Conservation (phyloP, 2,113 vertebrate genomes). For the Hippocampus barbouri region DNA sequence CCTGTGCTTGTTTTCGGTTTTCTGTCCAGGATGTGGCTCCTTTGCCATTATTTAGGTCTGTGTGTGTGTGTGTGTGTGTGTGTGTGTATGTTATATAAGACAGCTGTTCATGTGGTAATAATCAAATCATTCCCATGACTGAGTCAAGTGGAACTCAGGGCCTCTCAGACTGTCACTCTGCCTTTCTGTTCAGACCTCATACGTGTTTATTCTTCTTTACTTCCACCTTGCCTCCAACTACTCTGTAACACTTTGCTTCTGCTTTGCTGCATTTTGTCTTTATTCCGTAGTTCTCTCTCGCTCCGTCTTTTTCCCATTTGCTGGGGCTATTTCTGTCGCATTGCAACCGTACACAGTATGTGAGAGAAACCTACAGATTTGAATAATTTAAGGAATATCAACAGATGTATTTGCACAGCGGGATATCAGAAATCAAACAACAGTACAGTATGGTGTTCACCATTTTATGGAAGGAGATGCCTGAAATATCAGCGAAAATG, state of each 20-base stretch:
- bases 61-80: conserved; percentile 17
- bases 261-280: conserved; percentile 34
- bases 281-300: conserved; percentile 5
- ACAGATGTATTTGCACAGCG: background rate
- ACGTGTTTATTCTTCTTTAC: conserved; percentile 32
- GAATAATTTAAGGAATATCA: conserved; percentile 7
- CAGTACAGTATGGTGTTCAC: background rate
- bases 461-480: background rate
- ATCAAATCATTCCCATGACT: conserved; percentile 72
- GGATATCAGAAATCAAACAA: background rate
- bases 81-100: conserved; percentile 65
- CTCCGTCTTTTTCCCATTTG: background rate
- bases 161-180: conserved; percentile 45
- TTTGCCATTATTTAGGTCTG: conserved; percentile 38
- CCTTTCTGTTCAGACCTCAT: conserved; percentile 14
- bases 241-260: conserved; percentile 18
- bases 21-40: conserved; percentile 20
- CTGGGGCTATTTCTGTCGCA: conserved; percentile 7
- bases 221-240: conserved; percentile 22
- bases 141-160: conserved; percentile 55
- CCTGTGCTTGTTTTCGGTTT: conserved; percentile 33
- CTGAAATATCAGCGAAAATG: background rate
- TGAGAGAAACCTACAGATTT: background rate
- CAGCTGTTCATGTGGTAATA: conserved; percentile 68
- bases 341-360: background rate